phyloP scores from a whole-genome alignment of 2,113 vertebrate species.

The Taxidea taxus region DNA sequence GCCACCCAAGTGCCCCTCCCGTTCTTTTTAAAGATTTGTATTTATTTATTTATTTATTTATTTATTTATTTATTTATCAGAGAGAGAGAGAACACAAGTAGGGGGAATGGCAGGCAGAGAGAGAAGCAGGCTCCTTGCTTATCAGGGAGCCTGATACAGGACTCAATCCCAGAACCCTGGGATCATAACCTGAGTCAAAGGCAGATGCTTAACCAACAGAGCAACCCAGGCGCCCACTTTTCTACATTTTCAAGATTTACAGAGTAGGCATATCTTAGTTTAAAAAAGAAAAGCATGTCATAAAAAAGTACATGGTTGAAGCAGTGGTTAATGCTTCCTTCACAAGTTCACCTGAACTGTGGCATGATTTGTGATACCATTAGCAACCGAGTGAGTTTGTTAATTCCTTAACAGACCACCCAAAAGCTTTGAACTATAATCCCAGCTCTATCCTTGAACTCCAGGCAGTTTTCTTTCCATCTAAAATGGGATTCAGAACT shows the following conservation, averaged over 20 bases:
- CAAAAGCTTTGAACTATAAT: slow-evolving; percentile 1
- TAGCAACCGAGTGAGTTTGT: background rate
- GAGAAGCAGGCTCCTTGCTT: too few relatives aligned
- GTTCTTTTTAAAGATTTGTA: background rate
- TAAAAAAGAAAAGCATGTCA: background rate
- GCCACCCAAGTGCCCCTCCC: too few relatives aligned
- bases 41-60: background rate
- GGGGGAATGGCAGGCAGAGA: too few relatives aligned
- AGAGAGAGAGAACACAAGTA: background rate
- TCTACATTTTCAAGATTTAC: background rate
- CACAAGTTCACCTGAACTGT: background rate
- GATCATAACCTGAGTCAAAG: too few relatives aligned
- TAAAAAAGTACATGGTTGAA: slow-evolving; percentile 6
- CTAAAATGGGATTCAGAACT: background rate
- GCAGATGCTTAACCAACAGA: too few relatives aligned
- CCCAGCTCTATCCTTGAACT: background rate
- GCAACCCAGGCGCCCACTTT: background rate
- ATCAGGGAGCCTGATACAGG: too few relatives aligned
- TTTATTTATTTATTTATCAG: background rate
- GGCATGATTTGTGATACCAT: background rate
- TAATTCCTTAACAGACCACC: background rate
- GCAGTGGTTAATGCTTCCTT: background rate
- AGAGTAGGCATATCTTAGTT: background rate
- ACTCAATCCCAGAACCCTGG: too few relatives aligned
- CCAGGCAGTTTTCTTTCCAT: background rate